Evolutionary conservation across 2,888 invertebrate species (phyloP), one percentile per base, ranked within the genome.

Genomic region (Torymus auratus): DNA sequence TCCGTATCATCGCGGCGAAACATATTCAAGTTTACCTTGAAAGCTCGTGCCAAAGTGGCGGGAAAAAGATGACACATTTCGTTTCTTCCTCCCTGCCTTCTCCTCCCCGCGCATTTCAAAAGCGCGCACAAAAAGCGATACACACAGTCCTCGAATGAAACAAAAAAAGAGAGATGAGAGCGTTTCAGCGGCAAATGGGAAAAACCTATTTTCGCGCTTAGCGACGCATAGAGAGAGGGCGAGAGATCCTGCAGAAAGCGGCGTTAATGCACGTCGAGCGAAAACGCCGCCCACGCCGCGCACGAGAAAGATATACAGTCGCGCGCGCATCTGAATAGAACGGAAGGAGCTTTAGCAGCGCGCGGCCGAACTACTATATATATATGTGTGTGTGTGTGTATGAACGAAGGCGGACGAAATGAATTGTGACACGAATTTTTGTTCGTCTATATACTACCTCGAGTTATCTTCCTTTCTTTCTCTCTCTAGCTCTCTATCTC

Each of bases 11-110:
- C 56, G 15, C 70, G 20, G 65, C 23, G 52, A 58, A 65, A 58
- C 15, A 58, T 10, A 41, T 41, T 20, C 50, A 58, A 69, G 74
- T 67, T 74, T 67, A 67, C 69, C 69, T 69, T 69, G 69, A 76
- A 76, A 70, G 70, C 41, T 17, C 10, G 41, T 41, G 17, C 28
- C 23, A 13, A 13, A 41, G 10, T n/a, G 52, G 52, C 13, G 58
- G 2, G 15, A 71, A 64, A 69, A 77, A 77, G 71, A 77, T 58
- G 70, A 71, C 70, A 53, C 10, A 77, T 75, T 68, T 75, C 60
- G 12, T 12, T 3, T 53, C 52, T n/a, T 2, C 20, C 20, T 20
- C 20, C 20, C 20, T 2, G 20, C 2, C 4, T 1, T 15, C n/a
- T 28, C 62, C 52, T 15, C 13, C 61, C 60, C 28, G 12, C 53